Conservation (phyloP, 1,140 invertebrate species). For the Magallana ariakensis region DNA sequence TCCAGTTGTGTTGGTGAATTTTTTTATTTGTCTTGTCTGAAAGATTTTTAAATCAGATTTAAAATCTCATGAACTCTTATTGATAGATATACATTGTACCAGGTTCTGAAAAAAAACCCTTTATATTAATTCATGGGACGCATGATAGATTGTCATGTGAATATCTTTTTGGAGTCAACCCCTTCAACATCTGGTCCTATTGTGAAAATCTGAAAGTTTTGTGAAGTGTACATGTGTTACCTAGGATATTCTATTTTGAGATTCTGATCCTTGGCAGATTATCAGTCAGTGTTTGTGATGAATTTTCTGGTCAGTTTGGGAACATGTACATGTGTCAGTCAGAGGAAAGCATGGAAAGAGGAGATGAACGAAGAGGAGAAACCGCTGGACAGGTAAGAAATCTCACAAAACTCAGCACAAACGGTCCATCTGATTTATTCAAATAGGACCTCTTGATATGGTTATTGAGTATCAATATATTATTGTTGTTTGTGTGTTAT, state of each 20-base stretch:
- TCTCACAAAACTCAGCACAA: neutral
- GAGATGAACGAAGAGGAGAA: constrained; percentile 35
- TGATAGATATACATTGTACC: no score
- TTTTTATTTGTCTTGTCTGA: no score
- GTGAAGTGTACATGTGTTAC: neutral
- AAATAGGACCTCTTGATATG: neutral
- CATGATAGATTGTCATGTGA: neutral
- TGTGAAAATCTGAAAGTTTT: neutral
- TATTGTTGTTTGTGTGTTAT: no score
- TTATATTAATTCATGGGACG: neutral
- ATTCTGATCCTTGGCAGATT: neutral
- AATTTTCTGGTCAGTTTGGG: constrained; percentile 40
- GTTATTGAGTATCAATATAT: no score
- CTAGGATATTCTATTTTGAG: neutral
- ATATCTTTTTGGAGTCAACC: neutral
- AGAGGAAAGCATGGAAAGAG: constrained; percentile 16
- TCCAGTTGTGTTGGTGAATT: no score
- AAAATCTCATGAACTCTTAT: no score
- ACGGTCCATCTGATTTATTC: neutral
- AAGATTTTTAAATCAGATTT: no score
- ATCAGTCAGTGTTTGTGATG: neutral
- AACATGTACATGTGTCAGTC: constrained; percentile 36
- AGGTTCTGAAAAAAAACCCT: neutral
- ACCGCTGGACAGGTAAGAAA: constrained; percentile 25
- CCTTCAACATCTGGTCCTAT: neutral